phyloP scores from a whole-genome alignment of 2,113 vertebrate genomes.

The Nothoprocta perdicaria region DNA sequence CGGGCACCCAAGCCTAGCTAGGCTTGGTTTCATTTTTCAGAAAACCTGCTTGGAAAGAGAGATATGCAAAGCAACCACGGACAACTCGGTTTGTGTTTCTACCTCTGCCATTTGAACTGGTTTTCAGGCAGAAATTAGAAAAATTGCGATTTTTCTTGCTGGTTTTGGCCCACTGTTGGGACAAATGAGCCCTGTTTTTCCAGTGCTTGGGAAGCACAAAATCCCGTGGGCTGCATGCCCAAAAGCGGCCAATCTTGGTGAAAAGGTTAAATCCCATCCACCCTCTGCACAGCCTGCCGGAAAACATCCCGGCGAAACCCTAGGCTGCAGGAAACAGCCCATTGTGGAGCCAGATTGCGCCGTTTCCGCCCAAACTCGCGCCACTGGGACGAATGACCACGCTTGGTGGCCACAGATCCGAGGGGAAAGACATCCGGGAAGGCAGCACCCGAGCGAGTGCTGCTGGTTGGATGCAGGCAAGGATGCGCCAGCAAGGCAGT shows the following conservation, averaged over 20 bases:
- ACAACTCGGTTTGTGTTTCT: background rate
- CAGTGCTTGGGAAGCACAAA: too few species aligned
- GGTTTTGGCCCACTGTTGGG: background rate
- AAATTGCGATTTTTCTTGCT: too few species aligned
- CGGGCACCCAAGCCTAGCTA: background rate
- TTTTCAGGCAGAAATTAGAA: background rate
- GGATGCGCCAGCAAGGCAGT: background rate
- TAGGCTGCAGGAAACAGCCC: slow-evolving; percentile 62
- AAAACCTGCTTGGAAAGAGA: background rate
- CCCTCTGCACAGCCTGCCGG: background rate
- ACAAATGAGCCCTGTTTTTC: background rate
- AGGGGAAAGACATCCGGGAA: background rate
- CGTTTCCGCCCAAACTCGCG: slow-evolving; percentile 48
- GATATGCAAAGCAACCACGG: background rate
- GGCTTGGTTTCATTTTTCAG: background rate
- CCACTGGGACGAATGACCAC: background rate
- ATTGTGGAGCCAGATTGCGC: slow-evolving; percentile 61
- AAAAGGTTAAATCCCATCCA: slow-evolving; percentile 37
- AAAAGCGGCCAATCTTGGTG: background rate
- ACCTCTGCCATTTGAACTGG: background rate
- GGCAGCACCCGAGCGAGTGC: background rate
- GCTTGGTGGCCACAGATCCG: background rate
- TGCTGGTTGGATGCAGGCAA: background rate
- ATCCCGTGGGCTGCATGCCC: too few species aligned
- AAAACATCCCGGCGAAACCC: slow-evolving; percentile 34